Evolutionary conservation across 2,888 invertebrate genomes (phyloP), one percentile per base, ranked within the genome.

Genomic region (Dysmachus trigonus): DNA sequence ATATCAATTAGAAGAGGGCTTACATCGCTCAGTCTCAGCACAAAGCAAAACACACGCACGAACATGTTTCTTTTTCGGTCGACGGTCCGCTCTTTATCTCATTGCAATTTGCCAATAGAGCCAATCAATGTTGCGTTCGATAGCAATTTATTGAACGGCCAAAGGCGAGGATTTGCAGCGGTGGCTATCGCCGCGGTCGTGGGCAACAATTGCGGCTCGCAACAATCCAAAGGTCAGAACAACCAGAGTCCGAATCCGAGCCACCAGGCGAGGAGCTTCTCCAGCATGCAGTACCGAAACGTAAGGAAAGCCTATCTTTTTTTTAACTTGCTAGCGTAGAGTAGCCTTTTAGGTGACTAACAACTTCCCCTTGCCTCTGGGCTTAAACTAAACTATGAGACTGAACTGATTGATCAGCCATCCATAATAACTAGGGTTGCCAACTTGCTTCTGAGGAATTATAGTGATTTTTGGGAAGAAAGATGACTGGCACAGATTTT

Each of bases 231-330:
- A 30, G 51, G 73, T 18, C 85, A 83, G 33, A 73, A 1, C 18
- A 13, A 62, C 30, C n/a, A n/a, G n/a, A n/a, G n/a, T n/a, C n/a
- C n/a, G n/a, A n/a, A n/a, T n/a, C 41, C 35, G 6, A 38, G 22
- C 30, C 79, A 82, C n/a, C 85, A 71, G 71, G 72, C 82, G 38
- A 85, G 87, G 85, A 85, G 51, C 51, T 87, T 85, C 35, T 87
- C 87, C 41, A 87, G 85, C 41, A 35, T 87, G 27, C 82, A 87
- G 35, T n/a, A 22, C 31, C 81, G 82, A 62, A 79, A 87, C 31
- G 87, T 87, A 85, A 85, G 87, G 35, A 84, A 51, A 13, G 1
- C 62, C 22, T 72, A 6, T 79, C 31, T 35, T 18, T 81, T 79
- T 27, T 33, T 33, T 88, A 13, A 81, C 18, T 13, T 72, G n/a